Evolutionary conservation across 2,888 invertebrate genomes (phyloP).

Genomic region (Shargacucullia verbasci): DNA sequence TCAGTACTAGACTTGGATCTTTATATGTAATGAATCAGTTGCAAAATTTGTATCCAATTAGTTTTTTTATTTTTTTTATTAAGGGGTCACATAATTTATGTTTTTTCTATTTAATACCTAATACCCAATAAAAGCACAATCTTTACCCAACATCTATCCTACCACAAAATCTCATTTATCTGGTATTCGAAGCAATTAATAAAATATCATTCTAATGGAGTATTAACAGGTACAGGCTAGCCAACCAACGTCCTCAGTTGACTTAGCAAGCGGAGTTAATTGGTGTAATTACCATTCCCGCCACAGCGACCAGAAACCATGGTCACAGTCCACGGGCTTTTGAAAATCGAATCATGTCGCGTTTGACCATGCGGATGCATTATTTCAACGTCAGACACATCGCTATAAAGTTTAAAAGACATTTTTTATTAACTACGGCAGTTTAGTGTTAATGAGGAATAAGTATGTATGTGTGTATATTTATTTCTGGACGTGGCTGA

Average conservation of each 20-base stretch:
- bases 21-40: too few relatives aligned
- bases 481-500: constrained; percentile 7
- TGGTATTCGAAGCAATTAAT: constrained; percentile 40
- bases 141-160: too few relatives aligned
- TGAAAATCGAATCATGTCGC: constrained; percentile 48
- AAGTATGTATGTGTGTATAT: constrained; percentile 38
- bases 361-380: constrained; percentile 44
- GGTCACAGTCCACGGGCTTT: constrained; percentile 25
- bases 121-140: too few relatives aligned
- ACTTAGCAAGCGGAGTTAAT: constrained; percentile 45
- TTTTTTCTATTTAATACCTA: too few relatives aligned
- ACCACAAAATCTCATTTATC: neutral
- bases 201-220: constrained; percentile 43
- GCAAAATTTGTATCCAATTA: too few relatives aligned
- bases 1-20: too few relatives aligned
- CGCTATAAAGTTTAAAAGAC: constrained; percentile 42
- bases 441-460: constrained; percentile 40
- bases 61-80: too few relatives aligned
- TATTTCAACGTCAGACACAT: constrained; percentile 52
- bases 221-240: constrained; percentile 32
- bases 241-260: constrained; percentile 38
- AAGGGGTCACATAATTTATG: too few relatives aligned
- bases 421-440: constrained; percentile 44
- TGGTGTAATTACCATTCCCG: constrained; percentile 53
- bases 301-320: constrained; percentile 29